Evolutionary conservation across 2,113 vertebrate genomes (phyloP), one percentile per base, ranked within the genome.

Genomic region (Poeciliopsis prolifica): DNA sequence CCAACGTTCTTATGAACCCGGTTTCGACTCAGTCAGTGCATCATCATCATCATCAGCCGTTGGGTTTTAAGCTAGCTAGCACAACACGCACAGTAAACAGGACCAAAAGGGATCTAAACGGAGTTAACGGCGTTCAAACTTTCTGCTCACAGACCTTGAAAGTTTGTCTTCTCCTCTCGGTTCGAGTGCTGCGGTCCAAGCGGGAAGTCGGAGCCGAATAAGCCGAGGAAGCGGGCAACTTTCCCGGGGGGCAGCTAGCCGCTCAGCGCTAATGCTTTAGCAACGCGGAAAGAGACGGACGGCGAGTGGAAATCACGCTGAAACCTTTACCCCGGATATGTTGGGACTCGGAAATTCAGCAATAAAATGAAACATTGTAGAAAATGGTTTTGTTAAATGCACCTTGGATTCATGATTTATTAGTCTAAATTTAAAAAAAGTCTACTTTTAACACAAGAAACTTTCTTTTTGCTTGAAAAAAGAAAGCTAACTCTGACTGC

Each of bases 301-400:
- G 6, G 37, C 0, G 54, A 15, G 68, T 7, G 51, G 8, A 48
- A 40, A 70, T 82, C n/a, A 84, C 68, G 66, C 58, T 26, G 15
- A 33, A 22, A 68, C 75, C 79, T 83, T 48, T 88, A 31, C 80
- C 79, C 86, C 86, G 86, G 86, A 88, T 58, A 31, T 68, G 29
- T 37, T 62, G 12, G 4, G 5, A 5, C 12, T 4, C 13, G 61
- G 13, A 5, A 31, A 63, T 22, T 17, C 51, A 58, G 22, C 51
- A 9, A 24, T 10, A n/a, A 58, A 24, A 54, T 3, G 7, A 48
- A 48, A 19, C 5, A 44, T 44, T 17, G 17, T 19, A 1, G 1
- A 6, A 19, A 44, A 44, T 1, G 14, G 15, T 15, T 13, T 1
- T 3, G 12, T 42, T 10, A 42, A 42, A 42, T 42, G 15, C 12